These are phyloP conservation scores for Oscheius sp. DNA, from an alignment of 2,888 invertebrate species.

Conservation along the genomic window DNA sequence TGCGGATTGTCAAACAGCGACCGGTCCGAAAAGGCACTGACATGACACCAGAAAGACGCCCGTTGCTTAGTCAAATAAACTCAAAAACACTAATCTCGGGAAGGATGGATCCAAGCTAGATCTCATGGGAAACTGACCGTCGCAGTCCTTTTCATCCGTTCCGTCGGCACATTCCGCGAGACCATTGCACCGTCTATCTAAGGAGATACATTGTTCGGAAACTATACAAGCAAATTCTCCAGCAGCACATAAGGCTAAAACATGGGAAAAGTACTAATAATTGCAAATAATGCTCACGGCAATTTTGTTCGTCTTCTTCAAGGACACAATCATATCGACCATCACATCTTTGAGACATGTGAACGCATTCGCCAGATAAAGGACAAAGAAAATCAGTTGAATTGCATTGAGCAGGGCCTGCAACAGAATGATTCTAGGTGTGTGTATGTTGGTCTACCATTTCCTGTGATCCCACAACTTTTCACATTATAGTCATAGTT, in stretches of 20 bases:
- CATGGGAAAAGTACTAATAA: not conserved
- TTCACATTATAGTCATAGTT: constrained; percentile 70
- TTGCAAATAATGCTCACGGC: constrained; percentile 55
- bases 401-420: constrained; percentile 50
- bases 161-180: constrained; percentile 68
- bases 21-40: constrained; percentile 29
- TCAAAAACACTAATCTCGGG: constrained; percentile 22
- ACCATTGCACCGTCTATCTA: constrained; percentile 67
- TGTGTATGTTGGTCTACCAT: not conserved
- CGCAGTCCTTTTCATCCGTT: constrained; percentile 67
- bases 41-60: constrained; percentile 30
- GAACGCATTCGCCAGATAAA: constrained; percentile 64
- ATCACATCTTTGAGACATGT: constrained; percentile 63
- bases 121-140: constrained; percentile 45
- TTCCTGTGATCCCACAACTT: constrained; percentile 56
- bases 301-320: constrained; percentile 70
- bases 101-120: constrained; percentile 3
- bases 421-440: not conserved
- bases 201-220: constrained; percentile 68
- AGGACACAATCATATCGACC: constrained; percentile 68
- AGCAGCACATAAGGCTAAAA: constrained; percentile 65
- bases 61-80: constrained; percentile 25
- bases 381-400: constrained; percentile 65
- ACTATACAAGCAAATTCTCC: constrained; percentile 68
- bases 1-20: constrained; percentile 27